Evolutionary conservation across 64 coral and sea anemone genomes (phyloP), one percentile per base, ranked within the genome.

Genomic region (Catalaphyllia jardinei): DNA sequence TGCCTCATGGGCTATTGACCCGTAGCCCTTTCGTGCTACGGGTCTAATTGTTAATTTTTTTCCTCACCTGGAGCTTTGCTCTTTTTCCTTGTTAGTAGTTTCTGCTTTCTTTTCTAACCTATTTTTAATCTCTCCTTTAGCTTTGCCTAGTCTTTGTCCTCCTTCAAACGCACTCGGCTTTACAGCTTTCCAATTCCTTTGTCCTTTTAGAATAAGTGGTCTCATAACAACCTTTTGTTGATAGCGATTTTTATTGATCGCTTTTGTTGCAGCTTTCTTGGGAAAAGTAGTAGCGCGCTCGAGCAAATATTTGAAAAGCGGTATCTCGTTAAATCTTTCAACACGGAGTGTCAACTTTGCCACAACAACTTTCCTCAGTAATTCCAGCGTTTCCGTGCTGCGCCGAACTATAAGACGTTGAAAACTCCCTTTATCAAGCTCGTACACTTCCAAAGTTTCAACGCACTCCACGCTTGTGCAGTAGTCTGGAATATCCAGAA

Each of bases 401-500:
- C 89, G 83, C 29, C 87, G 93, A 1, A 87, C 60, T 60, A 93
- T 72, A 4, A 97, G 86, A 30, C 95, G 91, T 4, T 93, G 88
- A 63, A 97, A 97, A 69, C 76, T 97, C 16, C 78, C 73, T 76
- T 91, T 97, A 62, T 97, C 95, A 28, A 97, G 78, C 71, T 97
- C 95, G 17, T 93, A 97, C 33, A 88, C 80, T 31, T 97, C 88
- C 25, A 97, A 33, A 25, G 88, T 90, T 72, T 97, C 95, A 18
- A 93, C 74, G 24, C 95, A 97, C 64, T 91, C 77, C 19, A 97
- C 88, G 61, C 88, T 97, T 7, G 83, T 35, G 72, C 88, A 90
- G 71, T 89, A 97, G 4, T 84, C 80, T 4, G 95, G 78, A 4
- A 97, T 71, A 59, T 93, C 91, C 25, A 97, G 88, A 51, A 91